Evolutionary conservation across 2,888 invertebrate species (phyloP), one percentile per base, ranked within the genome.

Genomic region (Octodonta nipae): DNA sequence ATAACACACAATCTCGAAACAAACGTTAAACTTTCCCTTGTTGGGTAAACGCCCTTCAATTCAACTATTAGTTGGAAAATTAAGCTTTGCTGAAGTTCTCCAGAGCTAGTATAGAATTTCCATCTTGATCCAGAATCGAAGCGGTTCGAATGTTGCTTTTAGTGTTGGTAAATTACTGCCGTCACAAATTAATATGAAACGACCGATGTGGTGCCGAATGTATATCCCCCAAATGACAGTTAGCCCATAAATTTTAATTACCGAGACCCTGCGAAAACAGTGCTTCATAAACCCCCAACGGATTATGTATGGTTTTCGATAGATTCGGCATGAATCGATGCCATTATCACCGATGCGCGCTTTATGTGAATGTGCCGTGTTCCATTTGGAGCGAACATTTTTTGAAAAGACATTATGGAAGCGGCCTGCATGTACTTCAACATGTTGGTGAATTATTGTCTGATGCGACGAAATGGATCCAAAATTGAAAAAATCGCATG

Each of bases 181-280:
- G 38, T 47, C 46, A 46, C 43, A 44, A 48, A 50, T 51, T 49
- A 51, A 49, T 49, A 50, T 43, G 45, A 40, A 47, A 38, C 42
- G 41, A 47, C 51, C 51, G 34, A 11, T 22, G 22, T 42, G 40
- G 28, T 39, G 42, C 37, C 32, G 38, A 37, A 43, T 38, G 45
- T 40, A 37, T 46, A 49, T 44, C 42, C 41, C 45, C 42, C 36
- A 41, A 50, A 41, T 44, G 52, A 52, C 50, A 46, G 42, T 44
- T 36, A n/a, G 37, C 43, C 47, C 44, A 50, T 54, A 52, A 51
- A 54, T 54, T 51, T 50, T 49, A 51, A 52, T 54, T 51, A 52
- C 50, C 50, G 48, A 4, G 22, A 22, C 22, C 22, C 22, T 22
- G 22, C 11, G 22, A 22, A 22, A 22, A 22, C 22, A 22, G 22